phyloP scores from a whole-genome alignment of 1,140 invertebrate genomes.

The Brachystomella parvula region DNA sequence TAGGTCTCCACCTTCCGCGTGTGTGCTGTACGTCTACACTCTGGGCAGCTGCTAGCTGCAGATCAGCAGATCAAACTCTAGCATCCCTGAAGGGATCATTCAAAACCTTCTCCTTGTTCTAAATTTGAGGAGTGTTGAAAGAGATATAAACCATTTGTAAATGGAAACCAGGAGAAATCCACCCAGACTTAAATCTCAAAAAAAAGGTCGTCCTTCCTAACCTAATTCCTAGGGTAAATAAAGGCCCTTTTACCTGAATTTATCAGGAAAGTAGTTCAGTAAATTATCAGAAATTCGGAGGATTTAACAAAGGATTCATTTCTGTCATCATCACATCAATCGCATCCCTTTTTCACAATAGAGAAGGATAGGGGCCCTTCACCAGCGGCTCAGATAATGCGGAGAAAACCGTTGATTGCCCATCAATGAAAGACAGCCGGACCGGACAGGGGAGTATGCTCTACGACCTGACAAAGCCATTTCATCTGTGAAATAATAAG shows the following conservation, averaged over 20 bases:
- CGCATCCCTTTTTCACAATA: neutral
- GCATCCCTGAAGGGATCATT: neutral
- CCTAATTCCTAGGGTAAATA: neutral
- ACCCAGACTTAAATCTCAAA: neutral
- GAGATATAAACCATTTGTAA: neutral
- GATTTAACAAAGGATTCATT: neutral
- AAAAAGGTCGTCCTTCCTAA: neutral
- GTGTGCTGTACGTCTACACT: neutral
- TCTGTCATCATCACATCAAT: neutral
- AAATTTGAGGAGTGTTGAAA: constrained; percentile 9
- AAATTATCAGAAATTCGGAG: neutral
- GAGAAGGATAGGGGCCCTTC: neutral
- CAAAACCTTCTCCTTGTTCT: neutral
- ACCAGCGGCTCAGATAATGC: too few relatives aligned
- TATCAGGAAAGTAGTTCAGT: neutral
- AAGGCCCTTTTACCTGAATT: neutral
- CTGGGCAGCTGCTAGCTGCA: neutral
- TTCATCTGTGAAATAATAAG: too few relatives aligned
- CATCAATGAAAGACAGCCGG: too few relatives aligned
- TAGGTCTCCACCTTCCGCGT: neutral
- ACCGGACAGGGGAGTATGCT: too few relatives aligned
- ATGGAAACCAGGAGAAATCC: neutral
- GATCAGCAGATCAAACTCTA: neutral
- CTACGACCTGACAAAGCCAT: too few relatives aligned
- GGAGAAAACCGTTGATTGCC: too few relatives aligned